Percentiles rank a stretch among this genome's conserved stretches.
Evolutionary conservation across 2,888 invertebrate species (phyloP).

Genomic region (Cephus rjabovi): DNA sequence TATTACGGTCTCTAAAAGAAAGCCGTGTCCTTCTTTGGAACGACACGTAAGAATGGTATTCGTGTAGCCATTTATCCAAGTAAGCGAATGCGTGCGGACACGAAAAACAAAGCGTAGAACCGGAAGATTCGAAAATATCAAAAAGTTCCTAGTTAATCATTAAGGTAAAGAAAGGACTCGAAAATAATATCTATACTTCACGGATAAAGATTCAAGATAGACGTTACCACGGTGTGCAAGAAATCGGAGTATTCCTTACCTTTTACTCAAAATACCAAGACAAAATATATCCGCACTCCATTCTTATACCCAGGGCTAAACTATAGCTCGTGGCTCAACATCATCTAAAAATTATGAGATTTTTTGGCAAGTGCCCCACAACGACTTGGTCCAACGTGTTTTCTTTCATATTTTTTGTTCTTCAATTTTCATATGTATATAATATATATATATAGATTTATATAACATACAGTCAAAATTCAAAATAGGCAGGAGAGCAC

Average conservation of each 20-base stretch:
- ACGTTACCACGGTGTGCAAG: neutral
- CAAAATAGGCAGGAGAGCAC: constrained; percentile 40
- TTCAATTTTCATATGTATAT: neutral
- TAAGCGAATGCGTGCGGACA: neutral
- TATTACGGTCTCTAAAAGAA: neutral
- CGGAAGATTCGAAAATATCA: neutral
- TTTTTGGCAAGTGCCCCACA: constrained; percentile 37
- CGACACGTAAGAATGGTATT: neutral
- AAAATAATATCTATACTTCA: neutral
- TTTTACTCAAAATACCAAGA: neutral
- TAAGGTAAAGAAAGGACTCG: neutral
- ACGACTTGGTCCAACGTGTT: constrained; percentile 53
- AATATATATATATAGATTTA: neutral
- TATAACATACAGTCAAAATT: constrained; percentile 44
- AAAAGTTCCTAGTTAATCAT: neutral
- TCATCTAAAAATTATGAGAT: neutral
- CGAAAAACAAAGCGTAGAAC: neutral
- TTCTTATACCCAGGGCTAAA: neutral
- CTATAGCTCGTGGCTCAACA: neutral
- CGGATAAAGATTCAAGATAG: neutral
- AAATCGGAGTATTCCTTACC: neutral
- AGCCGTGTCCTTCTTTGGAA: neutral
- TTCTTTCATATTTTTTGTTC: constrained; percentile 16
- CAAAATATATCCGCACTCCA: neutral
- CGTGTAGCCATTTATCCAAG: neutral